Conservation (phyloP, 2,888 invertebrate genomes). For the Octodonta nipae region DNA sequence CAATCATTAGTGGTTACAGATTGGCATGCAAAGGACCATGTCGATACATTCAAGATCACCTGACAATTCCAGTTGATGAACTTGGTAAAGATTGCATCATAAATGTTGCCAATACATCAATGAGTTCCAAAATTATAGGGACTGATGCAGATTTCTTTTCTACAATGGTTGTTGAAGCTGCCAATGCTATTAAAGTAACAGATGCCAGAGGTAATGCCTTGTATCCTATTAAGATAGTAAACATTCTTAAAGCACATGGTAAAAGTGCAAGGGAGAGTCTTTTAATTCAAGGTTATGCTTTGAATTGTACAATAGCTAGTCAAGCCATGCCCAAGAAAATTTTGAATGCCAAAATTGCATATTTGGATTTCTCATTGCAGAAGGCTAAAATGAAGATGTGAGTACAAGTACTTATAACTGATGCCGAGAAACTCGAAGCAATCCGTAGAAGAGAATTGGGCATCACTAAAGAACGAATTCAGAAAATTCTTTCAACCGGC, state of each 20-base stretch:
- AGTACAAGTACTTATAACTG: constrained; percentile 82
- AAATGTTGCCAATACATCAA: constrained; percentile 93
- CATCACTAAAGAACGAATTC: constrained; percentile 93
- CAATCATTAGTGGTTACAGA: constrained; percentile 94
- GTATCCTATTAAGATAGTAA: constrained; percentile 93
- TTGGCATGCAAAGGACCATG: constrained; percentile 98
- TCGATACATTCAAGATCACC: constrained; percentile 89
- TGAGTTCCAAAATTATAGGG: constrained; percentile 98
- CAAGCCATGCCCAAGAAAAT: constrained; percentile 87
- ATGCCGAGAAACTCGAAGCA: constrained; percentile 88
- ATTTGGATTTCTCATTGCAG: constrained; percentile 92
- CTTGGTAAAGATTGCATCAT: constrained; percentile 77
- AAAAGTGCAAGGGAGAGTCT: constrained; percentile 85
- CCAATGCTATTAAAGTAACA: constrained; percentile 73
- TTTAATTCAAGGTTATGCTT: constrained; percentile 81
- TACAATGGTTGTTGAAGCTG: constrained; percentile 91
- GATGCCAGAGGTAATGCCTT: constrained; percentile 70
- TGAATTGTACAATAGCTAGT: constrained; percentile 96
- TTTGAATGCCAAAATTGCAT: constrained; percentile 89
- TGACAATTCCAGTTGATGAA: constrained; percentile 83
- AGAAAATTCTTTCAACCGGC: constrained; percentile 86
- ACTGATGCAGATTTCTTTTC: constrained; percentile 93
- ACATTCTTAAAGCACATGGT: constrained; percentile 95
- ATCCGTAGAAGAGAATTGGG: constrained; percentile 90
- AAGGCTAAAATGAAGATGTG: constrained; percentile 99